Evolutionary conservation across 2,888 invertebrate species (phyloP).

Genomic region (Teinopalpus imperialis): DNA sequence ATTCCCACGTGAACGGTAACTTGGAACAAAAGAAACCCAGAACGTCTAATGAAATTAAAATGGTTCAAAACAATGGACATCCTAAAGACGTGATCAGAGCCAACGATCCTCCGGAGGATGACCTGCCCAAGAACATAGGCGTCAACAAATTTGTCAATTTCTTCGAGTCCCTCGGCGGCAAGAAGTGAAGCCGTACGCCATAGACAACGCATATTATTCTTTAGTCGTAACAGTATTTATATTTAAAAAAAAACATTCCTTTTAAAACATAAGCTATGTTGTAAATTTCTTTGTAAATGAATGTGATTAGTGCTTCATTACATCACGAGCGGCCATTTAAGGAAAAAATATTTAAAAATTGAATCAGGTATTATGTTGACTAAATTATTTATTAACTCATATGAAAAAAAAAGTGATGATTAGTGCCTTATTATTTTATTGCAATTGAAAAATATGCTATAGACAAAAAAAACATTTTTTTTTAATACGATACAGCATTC

Average conservation of each 20-base stretch:
- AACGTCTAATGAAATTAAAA: slow-evolving; percentile 71
- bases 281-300: slow-evolving; percentile 12
- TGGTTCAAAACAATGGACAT: slow-evolving; percentile 58
- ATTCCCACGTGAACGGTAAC: slow-evolving; percentile 43
- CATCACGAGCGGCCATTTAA: slow-evolving; percentile 9
- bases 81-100: slow-evolving; percentile 72
- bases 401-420: slow-evolving; percentile 16
- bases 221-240: slow-evolving; percentile 24
- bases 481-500: too few relatives aligned
- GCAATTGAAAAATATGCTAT: too few relatives aligned
- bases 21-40: slow-evolving; percentile 42
- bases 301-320: not conserved
- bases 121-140: slow-evolving; percentile 73
- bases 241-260: slow-evolving; percentile 23
- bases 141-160: slow-evolving; percentile 77
- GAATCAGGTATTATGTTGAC: slow-evolving; percentile 1
- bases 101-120: slow-evolving; percentile 73
- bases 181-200: slow-evolving; percentile 52
- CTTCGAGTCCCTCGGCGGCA: slow-evolving; percentile 73
- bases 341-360: not conserved
- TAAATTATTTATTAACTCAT: slow-evolving; percentile 15
- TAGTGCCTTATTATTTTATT: slow-evolving; percentile 23
- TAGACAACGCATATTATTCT: slow-evolving; percentile 26
- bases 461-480: too few relatives aligned
- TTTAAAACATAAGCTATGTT: slow-evolving; percentile 7